Conservation (phyloP, 1,140 invertebrate genomes). For the Geopemphigus sp. region DNA sequence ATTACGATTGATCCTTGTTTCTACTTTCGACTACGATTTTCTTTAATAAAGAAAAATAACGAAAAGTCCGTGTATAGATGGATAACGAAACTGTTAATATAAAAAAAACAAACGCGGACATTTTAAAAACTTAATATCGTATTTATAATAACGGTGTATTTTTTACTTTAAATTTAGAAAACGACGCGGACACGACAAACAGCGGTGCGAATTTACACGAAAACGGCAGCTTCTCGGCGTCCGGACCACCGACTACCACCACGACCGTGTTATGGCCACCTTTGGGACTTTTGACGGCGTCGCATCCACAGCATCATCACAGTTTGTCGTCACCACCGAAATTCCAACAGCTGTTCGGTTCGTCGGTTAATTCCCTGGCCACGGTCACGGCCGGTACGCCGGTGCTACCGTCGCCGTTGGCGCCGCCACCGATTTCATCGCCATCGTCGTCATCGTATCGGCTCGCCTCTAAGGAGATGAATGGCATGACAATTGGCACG, state of each 20-base stretch:
- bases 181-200: constrained; percentile 17
- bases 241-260: constrained; percentile 8
- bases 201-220: not conserved
- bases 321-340: constrained; percentile 30
- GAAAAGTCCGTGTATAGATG: too few relatives aligned
- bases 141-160: not conserved
- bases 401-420: not conserved
- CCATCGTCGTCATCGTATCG: constrained; percentile 12
- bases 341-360: constrained; percentile 33
- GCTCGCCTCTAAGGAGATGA: not conserved
- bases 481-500: not conserved
- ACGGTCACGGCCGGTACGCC: constrained; percentile 1
- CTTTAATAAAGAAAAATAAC: too few relatives aligned
- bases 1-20: too few relatives aligned
- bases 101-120: too few relatives aligned
- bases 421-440: constrained; percentile 17
- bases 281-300: not conserved
- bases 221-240: constrained; percentile 1
- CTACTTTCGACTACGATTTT: too few relatives aligned
- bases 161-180: not conserved
- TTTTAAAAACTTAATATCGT: not conserved
- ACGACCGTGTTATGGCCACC: constrained; percentile 30
- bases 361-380: constrained; percentile 9
- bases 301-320: constrained; percentile 14
- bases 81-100: too few relatives aligned